Evolutionary conservation across 1,140 invertebrate genomes (phyloP), one percentile per base, ranked within the genome.

Genomic region (Pectinophora gossypiella): DNA sequence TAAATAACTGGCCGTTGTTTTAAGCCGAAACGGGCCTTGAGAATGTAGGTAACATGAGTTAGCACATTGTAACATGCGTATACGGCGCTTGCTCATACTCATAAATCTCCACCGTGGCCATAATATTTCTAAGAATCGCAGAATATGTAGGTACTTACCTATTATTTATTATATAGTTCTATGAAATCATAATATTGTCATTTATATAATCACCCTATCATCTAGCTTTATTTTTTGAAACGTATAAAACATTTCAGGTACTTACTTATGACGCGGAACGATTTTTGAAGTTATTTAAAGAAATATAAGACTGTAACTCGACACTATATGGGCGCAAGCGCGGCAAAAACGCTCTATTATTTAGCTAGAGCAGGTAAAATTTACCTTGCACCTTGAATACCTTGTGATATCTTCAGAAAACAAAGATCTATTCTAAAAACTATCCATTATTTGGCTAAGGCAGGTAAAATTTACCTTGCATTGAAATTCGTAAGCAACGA

Each of bases 401-500:
- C 38, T 3, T 40, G 2, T 15, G n/a, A 9, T 32, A 10, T 10
- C 4, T 23, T 23, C 10, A 32, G n/a, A n/a, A n/a, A n/a, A n/a
- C n/a, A 32, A 32, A 32, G 27, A 32, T 32, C 27, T 32, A 3
- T 23, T 23, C 22, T 10, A 32, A 32, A 1, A 7, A 1, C 27
- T 1, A 12, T 32, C 9, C n/a, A 32, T 32, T 32, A 32, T 32
- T 32, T 61, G 61, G 47, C 49, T 48, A 32, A 56, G 48, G 51
- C 68, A 68, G 68, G 68, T 72, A 72, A 68, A 40, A 66, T 51
- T 59, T 64, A 68, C 65, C 60, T 68, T 61, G 54, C 55, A 32
- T n/a, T n/a, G n/a, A n/a, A n/a, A n/a, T n/a, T n/a, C n/a, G n/a
- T n/a, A n/a, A n/a, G n/a, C n/a, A n/a, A n/a, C n/a, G n/a, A n/a